Conservation (phyloP, 1,140 invertebrate genomes). For the Choristoneura fumiferana region DNA sequence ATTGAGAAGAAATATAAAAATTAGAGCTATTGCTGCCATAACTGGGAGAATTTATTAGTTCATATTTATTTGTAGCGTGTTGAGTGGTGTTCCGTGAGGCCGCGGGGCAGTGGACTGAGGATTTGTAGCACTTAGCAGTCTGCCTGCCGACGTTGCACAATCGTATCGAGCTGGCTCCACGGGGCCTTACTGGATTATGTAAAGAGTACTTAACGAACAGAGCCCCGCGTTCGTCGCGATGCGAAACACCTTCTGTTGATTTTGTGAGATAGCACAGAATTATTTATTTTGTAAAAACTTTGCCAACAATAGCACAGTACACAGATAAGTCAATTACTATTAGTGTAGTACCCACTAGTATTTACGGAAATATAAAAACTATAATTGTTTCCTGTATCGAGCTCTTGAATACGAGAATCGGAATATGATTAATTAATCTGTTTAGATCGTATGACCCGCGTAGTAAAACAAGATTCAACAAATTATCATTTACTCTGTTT, state of each 20-base stretch:
- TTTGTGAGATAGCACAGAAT: no score
- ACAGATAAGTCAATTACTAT: no score
- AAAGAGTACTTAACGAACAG: slow-evolving; percentile 38
- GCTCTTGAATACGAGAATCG: no score
- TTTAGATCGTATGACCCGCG: no score
- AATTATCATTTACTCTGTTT: not conserved
- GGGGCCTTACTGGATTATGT: slow-evolving; percentile 66
- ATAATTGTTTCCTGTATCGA: no score
- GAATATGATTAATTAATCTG: no score
- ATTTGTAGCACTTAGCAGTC: slow-evolving; percentile 76
- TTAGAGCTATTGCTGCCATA: slow-evolving; percentile 39
- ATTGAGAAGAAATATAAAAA: slow-evolving; percentile 49
- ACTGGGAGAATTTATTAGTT: slow-evolving; percentile 42
- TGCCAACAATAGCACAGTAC: no score
- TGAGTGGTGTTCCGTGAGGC: slow-evolving; percentile 38
- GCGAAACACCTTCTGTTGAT: not conserved
- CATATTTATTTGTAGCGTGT: slow-evolving; percentile 33
- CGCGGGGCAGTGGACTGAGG: slow-evolving; percentile 59
- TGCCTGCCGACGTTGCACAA: slow-evolving; percentile 61
- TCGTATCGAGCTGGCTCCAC: slow-evolving; percentile 54
- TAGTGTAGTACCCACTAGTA: no score
- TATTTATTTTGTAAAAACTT: no score
- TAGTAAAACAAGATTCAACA: no score
- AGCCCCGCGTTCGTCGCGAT: not conserved
- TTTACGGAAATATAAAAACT: no score